phyloP scores from a whole-genome alignment of 2,113 vertebrate species.

The Lipophrys pholis region DNA sequence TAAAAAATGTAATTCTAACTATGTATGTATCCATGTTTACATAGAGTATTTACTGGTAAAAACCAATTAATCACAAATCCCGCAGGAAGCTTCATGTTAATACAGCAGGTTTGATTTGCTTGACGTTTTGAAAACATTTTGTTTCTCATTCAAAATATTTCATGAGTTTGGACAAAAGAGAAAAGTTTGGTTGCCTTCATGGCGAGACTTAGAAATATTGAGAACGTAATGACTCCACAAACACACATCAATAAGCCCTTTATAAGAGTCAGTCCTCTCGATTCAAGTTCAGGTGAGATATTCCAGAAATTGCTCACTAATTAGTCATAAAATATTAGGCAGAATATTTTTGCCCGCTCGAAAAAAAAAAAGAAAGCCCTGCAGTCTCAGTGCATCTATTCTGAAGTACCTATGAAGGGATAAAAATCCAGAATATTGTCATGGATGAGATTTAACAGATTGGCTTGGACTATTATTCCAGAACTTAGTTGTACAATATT shows the following conservation, averaged over 20 bases:
- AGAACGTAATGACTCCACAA: too few species aligned
- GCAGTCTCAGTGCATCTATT: not conserved
- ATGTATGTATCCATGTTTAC: not conserved
- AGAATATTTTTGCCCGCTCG: too few species aligned
- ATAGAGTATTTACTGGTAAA: not conserved
- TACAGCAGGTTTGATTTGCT: not conserved
- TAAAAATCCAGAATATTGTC: not conserved
- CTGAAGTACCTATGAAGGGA: slow-evolving; percentile 23
- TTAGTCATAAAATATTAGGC: too few species aligned
- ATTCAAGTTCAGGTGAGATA: too few species aligned
- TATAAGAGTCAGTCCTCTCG: too few species aligned
- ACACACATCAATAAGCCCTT: too few species aligned
- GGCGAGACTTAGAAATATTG: too few species aligned
- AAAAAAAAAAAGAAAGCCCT: not conserved
- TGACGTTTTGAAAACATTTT: not conserved
- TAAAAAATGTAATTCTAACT: too few species aligned
- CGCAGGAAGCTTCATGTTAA: not conserved
- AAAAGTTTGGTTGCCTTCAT: too few species aligned
- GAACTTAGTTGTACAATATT: not conserved
- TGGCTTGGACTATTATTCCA: not conserved
- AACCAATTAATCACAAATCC: not conserved
- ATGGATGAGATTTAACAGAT: not conserved
- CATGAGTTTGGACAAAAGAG: too few species aligned
- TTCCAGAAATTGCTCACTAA: too few species aligned
- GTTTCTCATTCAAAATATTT: too few species aligned